Evolutionary conservation across 2,797 vertebrate genomes (phyloP), one percentile per base, ranked within the genome.

Genomic region (Lates japonicus): DNA sequence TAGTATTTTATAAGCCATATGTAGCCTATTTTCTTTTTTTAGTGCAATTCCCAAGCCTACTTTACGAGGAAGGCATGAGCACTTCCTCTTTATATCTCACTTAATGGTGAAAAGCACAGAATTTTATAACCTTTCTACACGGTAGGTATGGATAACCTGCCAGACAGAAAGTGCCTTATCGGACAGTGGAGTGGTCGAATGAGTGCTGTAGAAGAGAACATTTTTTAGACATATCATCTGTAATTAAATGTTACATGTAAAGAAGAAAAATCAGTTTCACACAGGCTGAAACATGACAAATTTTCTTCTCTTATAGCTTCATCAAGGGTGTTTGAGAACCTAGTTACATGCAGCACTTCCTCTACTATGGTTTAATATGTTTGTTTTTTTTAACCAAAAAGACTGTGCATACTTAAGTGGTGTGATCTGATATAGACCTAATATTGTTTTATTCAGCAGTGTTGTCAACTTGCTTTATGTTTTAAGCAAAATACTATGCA

Each of bases 81-180:
- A 74, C 22, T 19, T 78, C 25, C 12, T 74, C 39, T 85, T 79
- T 75, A 65, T 74, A 60, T 80, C 31, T 69, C 57, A 65, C n/a
- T 79, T 35, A n/a, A 54, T 33, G 25, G 64, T 78, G 57, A 84
- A 71, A 84, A 89, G 79, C 70, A 82, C 76, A 81, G 8, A 14
- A 25, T 83, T 78, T 82, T 81, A n/a, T 78, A 61, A 51, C 11
- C 35, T 84, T 84, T 86, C 20, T 87, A 76, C 51, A 42, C 2
- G 10, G 25, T 49, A 46, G 25, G 7, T 79, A 69, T 35, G 25
- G 35, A 70, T 77, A 33, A 61, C 57, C 72, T 74, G 66, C 68
- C 77, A 74, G 60, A 86, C 58, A 71, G 54, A 71, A 81, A 85
- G 93, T 95, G 94, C 94, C 93, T 95, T 94, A 90, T 78, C 16